Conservation (phyloP, 2,113 vertebrate species). For the Cygnus atratus region DNA sequence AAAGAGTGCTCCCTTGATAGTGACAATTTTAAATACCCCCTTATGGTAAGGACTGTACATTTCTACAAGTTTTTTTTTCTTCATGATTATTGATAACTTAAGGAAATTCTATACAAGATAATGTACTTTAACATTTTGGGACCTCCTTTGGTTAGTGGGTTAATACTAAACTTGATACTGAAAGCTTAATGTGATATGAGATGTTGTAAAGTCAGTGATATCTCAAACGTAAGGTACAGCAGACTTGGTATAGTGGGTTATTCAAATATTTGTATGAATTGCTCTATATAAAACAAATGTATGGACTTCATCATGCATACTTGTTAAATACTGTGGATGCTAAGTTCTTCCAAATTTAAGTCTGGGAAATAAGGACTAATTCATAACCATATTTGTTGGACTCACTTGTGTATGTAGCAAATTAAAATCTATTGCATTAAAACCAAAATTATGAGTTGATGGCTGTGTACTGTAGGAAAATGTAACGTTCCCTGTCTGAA, state of each 20-base stretch:
- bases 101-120: neutral
- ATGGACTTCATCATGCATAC: neutral
- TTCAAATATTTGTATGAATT: neutral
- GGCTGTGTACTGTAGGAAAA: neutral
- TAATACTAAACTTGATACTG: neutral
- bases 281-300: neutral
- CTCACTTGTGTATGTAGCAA: neutral
- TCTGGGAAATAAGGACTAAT: neutral
- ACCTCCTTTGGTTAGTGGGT: neutral
- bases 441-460: neutral
- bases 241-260: neutral
- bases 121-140: neutral
- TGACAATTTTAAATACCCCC: constrained; percentile 97
- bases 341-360: neutral
- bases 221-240: neutral
- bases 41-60: constrained; percentile 86
- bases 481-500: neutral
- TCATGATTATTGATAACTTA: neutral
- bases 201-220: neutral
- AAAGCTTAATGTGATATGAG: neutral
- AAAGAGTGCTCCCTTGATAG: constrained; percentile 98
- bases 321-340: neutral
- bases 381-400: neutral
- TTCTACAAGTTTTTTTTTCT: neutral
- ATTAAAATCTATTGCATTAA: neutral